A percentile compares a stretch with the other conserved stretches of the same genome.
Conservation (phyloP, 2,888 invertebrate genomes). For the Diachrysia chrysitis region DNA sequence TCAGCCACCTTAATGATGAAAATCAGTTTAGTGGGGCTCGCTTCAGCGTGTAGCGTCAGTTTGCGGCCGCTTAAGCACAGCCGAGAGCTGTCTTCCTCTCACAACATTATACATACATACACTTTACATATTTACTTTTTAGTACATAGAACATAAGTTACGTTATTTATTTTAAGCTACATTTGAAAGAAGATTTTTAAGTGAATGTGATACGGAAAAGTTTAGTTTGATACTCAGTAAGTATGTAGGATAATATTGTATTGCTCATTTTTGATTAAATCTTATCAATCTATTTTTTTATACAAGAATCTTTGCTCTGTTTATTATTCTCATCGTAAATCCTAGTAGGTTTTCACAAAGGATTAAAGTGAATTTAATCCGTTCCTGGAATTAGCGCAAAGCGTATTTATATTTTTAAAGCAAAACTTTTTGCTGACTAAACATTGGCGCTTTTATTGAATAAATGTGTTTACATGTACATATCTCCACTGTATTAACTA, state of each 20-base stretch:
- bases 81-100: conserved; percentile 46
- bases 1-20: conserved; percentile 65
- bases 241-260: too few relatives aligned
- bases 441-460: too few relatives aligned
- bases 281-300: too few relatives aligned
- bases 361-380: too few relatives aligned
- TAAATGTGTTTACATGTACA: too few relatives aligned
- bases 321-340: too few relatives aligned
- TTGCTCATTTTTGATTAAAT: too few relatives aligned
- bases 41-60: conserved; percentile 63
- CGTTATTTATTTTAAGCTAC: neutral
- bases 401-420: neutral
- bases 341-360: too few relatives aligned
- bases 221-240: too few relatives aligned
- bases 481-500: too few relatives aligned
- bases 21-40: conserved; percentile 69
- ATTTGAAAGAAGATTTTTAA: neutral
- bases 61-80: conserved; percentile 61
- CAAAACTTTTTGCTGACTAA: neutral
- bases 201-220: too few relatives aligned
- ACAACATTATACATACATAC: conserved; percentile 19
- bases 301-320: too few relatives aligned
- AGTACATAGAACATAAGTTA: neutral
- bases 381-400: neutral
- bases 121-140: conserved; percentile 8